Evolutionary conservation across 2,797 vertebrate species (phyloP).

Genomic region (Enteromius afrohamiltoni): DNA sequence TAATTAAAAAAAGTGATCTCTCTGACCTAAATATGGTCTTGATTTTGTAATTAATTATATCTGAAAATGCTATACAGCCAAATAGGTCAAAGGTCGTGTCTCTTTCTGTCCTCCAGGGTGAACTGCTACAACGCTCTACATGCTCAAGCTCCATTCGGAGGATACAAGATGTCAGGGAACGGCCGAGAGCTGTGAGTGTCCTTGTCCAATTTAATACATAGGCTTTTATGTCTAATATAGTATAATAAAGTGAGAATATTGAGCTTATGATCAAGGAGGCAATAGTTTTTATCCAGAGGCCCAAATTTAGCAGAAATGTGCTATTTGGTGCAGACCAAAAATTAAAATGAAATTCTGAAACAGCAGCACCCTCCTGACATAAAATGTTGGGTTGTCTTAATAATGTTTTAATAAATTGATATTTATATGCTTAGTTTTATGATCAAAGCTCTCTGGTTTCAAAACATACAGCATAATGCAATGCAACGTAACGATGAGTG

Average conservation of each 20-base stretch:
- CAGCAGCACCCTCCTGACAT: background rate
- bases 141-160: constrained; percentile 90
- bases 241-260: background rate
- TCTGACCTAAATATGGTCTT: background rate
- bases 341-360: background rate
- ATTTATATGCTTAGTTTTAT: background rate
- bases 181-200: constrained; percentile 94
- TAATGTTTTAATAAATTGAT: background rate
- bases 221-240: background rate
- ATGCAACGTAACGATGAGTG: too few relatives aligned
- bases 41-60: background rate
- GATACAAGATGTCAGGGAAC: constrained; percentile 95
- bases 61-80: background rate
- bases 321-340: background rate
- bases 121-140: constrained; percentile 96
- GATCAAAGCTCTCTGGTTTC: too few relatives aligned
- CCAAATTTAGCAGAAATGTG: background rate
- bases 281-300: background rate
- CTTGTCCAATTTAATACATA: background rate
- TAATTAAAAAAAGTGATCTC: background rate
- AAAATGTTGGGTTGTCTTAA: background rate
- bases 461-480: background rate
- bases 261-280: background rate
- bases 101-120: constrained; percentile 78
- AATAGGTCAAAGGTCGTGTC: background rate